These are phyloP conservation scores for Pionites leucogaster DNA, from an alignment of 2,113 vertebrate genomes.

Conservation along the genomic window DNA sequence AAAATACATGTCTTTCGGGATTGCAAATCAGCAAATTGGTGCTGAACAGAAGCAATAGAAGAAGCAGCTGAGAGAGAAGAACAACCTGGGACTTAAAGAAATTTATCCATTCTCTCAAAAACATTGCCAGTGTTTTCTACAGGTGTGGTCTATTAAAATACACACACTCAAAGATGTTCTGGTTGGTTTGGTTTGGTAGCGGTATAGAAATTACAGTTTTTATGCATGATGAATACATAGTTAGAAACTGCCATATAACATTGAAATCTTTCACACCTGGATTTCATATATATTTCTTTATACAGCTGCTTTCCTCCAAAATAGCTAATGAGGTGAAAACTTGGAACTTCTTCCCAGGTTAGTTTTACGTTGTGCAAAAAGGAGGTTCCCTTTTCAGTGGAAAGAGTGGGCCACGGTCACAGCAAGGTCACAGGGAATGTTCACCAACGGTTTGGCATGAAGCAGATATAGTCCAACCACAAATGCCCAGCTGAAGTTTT, in stretches of 20 bases:
- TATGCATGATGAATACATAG: not conserved
- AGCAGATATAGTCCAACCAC: not conserved
- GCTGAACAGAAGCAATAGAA: conserved; percentile 19
- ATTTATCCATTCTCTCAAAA: not conserved
- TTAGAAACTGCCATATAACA: conserved; percentile 1
- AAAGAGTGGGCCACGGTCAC: not conserved
- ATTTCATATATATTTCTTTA: conserved; percentile 18
- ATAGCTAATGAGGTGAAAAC: conserved; percentile 25
- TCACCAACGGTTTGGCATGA: not conserved
- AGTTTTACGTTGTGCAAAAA: not conserved
- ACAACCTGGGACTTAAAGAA: not conserved
- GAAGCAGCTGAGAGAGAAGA: not conserved
- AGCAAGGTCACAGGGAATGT: not conserved
- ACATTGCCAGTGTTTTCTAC: not conserved
- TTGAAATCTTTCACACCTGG: conserved; percentile 12
- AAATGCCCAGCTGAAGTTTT: not conserved
- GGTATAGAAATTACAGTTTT: not conserved
- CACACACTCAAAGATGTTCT: not conserved
- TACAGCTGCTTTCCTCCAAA: conserved; percentile 35
- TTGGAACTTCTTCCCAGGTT: not conserved
- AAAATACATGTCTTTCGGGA: conserved; percentile 12
- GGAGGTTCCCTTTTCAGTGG: not conserved
- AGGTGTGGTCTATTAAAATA: conserved; percentile 7
- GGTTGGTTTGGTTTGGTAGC: conserved; percentile 19
- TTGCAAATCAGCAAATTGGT: conserved; percentile 9